A percentile compares a stretch with the other conserved stretches of the same genome.
Evolutionary conservation across 2,888 invertebrate species (phyloP).

Genomic region (Tetramorium bicarinatum): DNA sequence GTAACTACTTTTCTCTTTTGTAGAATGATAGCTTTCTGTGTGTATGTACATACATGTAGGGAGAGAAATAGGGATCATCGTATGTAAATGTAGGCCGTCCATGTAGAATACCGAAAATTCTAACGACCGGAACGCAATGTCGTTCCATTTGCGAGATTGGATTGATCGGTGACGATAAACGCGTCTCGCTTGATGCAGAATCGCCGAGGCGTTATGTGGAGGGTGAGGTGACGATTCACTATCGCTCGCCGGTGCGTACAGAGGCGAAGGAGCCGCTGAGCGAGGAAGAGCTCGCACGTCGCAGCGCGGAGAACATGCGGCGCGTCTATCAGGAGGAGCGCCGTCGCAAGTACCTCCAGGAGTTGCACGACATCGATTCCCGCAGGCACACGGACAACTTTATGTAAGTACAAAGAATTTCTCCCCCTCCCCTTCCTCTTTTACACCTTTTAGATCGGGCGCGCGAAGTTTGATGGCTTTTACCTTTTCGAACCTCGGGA

Average conservation of each 20-base stretch:
- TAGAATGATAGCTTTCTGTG: too few species aligned
- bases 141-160: background rate
- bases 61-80: background rate
- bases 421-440: background rate
- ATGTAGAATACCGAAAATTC: background rate
- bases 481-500: background rate
- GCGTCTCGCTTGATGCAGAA: constrained; percentile 87
- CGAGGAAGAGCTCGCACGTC: constrained; percentile 95
- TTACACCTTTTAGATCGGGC: background rate
- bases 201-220: constrained; percentile 96
- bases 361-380: constrained; percentile 97
- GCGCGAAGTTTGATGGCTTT: too few species aligned
- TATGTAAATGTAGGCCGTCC: background rate
- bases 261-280: constrained; percentile 95
- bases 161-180: constrained; percentile 26
- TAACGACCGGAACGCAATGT: background rate
- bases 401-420: constrained; percentile 87
- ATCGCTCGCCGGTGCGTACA: constrained; percentile 95
- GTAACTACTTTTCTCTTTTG: too few species aligned
- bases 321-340: constrained; percentile 95
- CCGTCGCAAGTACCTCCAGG: constrained; percentile 96
- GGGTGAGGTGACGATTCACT: constrained; percentile 97
- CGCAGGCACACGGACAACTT: constrained; percentile 98
- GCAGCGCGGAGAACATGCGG: constrained; percentile 97
- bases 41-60: background rate